Evolutionary conservation across 2,888 invertebrate genomes (phyloP), one percentile per base, ranked within the genome.

Genomic region (Fissipunctia ypsillon): DNA sequence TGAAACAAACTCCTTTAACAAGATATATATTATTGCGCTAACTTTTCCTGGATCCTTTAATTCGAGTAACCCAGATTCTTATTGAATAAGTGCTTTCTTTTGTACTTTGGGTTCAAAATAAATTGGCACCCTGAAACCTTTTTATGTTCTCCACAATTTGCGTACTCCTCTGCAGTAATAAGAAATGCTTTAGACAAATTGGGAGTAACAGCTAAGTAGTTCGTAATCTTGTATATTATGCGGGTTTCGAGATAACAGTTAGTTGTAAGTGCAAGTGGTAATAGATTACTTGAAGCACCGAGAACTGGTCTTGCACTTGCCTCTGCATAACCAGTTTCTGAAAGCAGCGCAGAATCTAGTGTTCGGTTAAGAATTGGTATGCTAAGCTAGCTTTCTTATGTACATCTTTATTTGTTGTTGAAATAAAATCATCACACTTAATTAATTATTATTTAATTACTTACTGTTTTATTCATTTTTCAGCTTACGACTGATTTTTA

Each of bases 1-100:
- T 73, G 67, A 61, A 76, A 73, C 76, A 71, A 81, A 84, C 41
- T 73, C 59, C 50, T 69, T 60, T 56, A 65, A 68, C 59, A 78
- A 83, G 66, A 59, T 41, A 59, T 41, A n/a, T n/a, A n/a, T n/a
- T n/a, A 67, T 77, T 75, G 31, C 28, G 41, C 31, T 7, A 78
- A 79, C 60, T 74, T 84, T 50, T 45, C 57, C 19, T 35, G 54
- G 43, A 69, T 67, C 73, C 66, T 76, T 76, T 76, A 75, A 73
- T 63, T 48, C 73, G 31, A 35, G 50, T 85, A 75, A 83, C 82
- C 73, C 66, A n/a, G 48, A 69, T 38, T 65, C 63, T 75, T 72
- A 85, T 77, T 78, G 76, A 75, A 75, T 78, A 78, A 81, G 74
- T 76, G 81, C 71, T 79, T 74, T 79, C 77, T 72, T 82, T 77